Conservation (phyloP, 2,797 vertebrate species). For the Microctenopoma lineatum region DNA sequence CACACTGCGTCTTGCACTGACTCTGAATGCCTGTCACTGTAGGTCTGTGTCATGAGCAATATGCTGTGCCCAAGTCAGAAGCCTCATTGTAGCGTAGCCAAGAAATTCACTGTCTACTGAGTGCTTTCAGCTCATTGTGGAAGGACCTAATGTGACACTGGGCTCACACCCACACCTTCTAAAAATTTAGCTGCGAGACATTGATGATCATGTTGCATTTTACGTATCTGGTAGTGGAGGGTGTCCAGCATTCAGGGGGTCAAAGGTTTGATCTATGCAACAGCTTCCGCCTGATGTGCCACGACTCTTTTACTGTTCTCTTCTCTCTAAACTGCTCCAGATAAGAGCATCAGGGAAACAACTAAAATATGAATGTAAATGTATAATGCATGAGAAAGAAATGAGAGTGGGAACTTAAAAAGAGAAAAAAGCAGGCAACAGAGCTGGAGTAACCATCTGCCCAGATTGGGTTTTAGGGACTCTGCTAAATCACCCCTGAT, state of each 20-base stretch:
- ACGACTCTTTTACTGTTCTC: slow-evolving; percentile 8
- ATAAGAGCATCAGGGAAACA: slow-evolving; percentile 40
- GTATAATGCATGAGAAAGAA: slow-evolving; percentile 67
- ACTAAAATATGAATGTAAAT: slow-evolving; percentile 72
- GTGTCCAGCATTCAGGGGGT: slow-evolving; percentile 12
- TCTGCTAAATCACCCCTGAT: slow-evolving; percentile 64
- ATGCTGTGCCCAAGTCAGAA: slow-evolving; percentile 63
- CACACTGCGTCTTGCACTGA: slow-evolving; percentile 52
- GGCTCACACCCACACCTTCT: slow-evolving; percentile 1
- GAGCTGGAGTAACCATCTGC: slow-evolving; percentile 58
- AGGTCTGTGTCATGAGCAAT: slow-evolving; percentile 69
- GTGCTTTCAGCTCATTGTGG: slow-evolving; percentile 39
- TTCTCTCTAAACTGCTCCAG: slow-evolving; percentile 45
- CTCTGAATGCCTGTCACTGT: slow-evolving; percentile 70
- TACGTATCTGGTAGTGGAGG: slow-evolving; percentile 5
- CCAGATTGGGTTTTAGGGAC: slow-evolving; percentile 52
- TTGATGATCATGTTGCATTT: background rate
- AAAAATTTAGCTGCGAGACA: slow-evolving; percentile 8
- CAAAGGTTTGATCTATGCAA: slow-evolving; percentile 7
- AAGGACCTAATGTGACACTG: slow-evolving; percentile 28
- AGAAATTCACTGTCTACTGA: slow-evolving; percentile 46
- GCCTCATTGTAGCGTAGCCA: slow-evolving; percentile 46
- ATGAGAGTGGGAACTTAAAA: slow-evolving; percentile 51
- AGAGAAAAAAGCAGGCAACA: slow-evolving; percentile 42
- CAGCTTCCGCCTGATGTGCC: slow-evolving; percentile 8